Evolutionary conservation across 2,888 invertebrate species (phyloP), one percentile per base, ranked within the genome.

Genomic region (Agrenia bidenticulata): DNA sequence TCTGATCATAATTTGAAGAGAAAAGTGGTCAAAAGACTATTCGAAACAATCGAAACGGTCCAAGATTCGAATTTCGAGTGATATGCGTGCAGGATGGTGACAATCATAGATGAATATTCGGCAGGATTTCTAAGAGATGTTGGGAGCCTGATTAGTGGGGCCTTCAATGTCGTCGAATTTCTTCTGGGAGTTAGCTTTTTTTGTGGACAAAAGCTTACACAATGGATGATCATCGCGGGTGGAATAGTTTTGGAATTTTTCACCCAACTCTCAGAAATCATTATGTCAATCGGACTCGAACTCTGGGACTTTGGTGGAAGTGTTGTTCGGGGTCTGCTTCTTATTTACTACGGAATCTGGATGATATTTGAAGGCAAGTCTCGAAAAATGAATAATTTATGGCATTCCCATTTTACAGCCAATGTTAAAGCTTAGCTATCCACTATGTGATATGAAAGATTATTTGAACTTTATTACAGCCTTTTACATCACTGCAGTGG

Each of bases 321-420:
- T 24, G 24, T 67, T 37, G 37, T 50, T 2, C 27, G 63, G 11
- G 65, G 67, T 9, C 23, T 72, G 15, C 42, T 72, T 17, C 37
- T 72, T 1, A 45, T 69, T 15, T 69, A 61, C 37, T 67, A 67
- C 53, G 69, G 37, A 11, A 37, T 61, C 1, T 53, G 45, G 15
- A 66, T 69, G 61, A 57, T 72, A 27, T 55, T 64, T 32, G 71
- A 72, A 41, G 66, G 71, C 69, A n/a, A n/a, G n/a, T n/a, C n/a
- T n/a, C n/a, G n/a, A n/a, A n/a, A n/a, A n/a, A n/a, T n/a, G n/a
- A n/a, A n/a, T n/a, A n/a, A n/a, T n/a, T n/a, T n/a, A n/a, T n/a
- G n/a, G n/a, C n/a, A n/a, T n/a, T n/a, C n/a, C n/a, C n/a, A n/a
- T n/a, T n/a, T n/a, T n/a, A n/a, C n/a, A n/a, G n/a, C n/a, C n/a